phyloP scores from a whole-genome alignment of 2,888 invertebrate species.

The Heliconius sara region DNA sequence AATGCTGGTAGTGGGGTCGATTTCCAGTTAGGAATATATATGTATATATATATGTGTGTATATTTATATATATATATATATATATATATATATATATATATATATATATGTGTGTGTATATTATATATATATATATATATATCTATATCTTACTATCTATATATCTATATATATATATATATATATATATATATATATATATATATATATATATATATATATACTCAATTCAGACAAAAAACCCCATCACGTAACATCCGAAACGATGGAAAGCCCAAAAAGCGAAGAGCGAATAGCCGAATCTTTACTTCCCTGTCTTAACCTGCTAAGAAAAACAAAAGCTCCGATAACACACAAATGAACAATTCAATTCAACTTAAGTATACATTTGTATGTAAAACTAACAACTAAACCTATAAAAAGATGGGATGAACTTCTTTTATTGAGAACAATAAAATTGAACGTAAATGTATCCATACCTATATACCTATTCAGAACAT shows the following conservation, averaged over 20 bases:
- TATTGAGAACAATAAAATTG: background rate
- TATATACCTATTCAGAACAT: background rate
- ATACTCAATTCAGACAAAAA: too few relatives aligned
- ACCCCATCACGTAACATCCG: background rate
- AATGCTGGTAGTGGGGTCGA: background rate
- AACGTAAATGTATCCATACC: background rate
- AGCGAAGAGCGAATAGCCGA: too few relatives aligned
- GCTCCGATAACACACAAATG: background rate
- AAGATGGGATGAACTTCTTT: too few relatives aligned
- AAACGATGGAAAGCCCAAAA: background rate
- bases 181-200: too few relatives aligned
- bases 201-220: too few relatives aligned
- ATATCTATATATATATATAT: too few relatives aligned
- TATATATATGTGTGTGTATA: too few relatives aligned
- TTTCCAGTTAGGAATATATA: background rate
- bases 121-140: too few relatives aligned
- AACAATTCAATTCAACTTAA: background rate
- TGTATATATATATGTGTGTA: too few relatives aligned
- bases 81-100: too few relatives aligned
- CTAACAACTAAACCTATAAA: background rate
- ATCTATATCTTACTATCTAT: too few relatives aligned
- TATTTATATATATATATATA: too few relatives aligned
- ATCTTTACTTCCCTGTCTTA: background rate
- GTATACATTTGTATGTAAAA: background rate
- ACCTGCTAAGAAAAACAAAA: background rate